Evolutionary conservation across 2,797 vertebrate genomes (phyloP), one percentile per base, ranked within the genome.

Genomic region (Rhadinocentrus ornatus): DNA sequence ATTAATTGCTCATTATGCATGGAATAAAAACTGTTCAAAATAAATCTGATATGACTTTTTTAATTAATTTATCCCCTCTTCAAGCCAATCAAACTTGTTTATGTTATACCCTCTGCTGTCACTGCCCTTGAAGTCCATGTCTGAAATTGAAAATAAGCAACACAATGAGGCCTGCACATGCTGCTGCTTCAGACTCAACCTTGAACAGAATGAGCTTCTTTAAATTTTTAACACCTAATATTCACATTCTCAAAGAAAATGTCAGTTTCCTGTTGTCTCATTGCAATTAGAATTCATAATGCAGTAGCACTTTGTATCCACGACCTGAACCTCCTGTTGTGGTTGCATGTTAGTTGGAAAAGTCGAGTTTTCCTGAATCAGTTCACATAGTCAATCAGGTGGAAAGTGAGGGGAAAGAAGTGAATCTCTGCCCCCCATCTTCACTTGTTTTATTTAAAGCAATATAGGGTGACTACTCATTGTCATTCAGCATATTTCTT

Each of bases 341-440:
- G 60, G 79, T 72, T 81, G 50, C 60, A 78, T 80, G 62, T 69
- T 62, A 44, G 37, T 5, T 11, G n/a, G 26, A 64, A 57, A 82
- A 87, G 61, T 35, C 73, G 53, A 8, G 62, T 62, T 86, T 78
- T 76, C 67, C 56, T 69, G 52, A 75, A 78, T 37, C 68, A 71
- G 75, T 85, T 83, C 69, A 66, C 74, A 81, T 80, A 79, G 85
- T 82, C 75, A 77, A 56, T 57, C 26, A 13, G 31, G 62, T 41
- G 44, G 44, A 69, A 57, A 77, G 63, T 11, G 29, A 56, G 26
- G 41, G 22, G 58, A 60, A 77, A 68, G 44, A 57, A 56, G 26
- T n/a, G 67, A 6, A 1, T 73, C 59, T 75, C 29, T 20, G 41
- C 32, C 66, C 44, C 37, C 66, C 20, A 63, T 15, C 26, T 46